These are phyloP conservation scores for Ladona fulva DNA, from an alignment of 1,140 invertebrate genomes.

Conservation along the genomic window DNA sequence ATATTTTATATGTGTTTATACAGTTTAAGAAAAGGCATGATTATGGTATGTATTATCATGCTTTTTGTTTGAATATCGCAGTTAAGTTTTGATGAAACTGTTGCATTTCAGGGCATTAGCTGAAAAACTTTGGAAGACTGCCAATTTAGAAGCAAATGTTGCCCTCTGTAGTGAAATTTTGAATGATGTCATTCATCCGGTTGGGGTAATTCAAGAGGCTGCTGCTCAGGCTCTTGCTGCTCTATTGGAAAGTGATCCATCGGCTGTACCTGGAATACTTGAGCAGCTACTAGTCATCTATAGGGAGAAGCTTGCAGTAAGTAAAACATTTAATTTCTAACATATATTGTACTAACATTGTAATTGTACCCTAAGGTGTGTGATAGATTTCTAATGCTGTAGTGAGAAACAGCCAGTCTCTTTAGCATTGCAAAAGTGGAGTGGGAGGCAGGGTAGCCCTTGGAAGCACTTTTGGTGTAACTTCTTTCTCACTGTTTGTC, in stretches of 20 bases:
- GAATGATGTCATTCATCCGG: constrained; percentile 65
- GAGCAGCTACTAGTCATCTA: constrained; percentile 64
- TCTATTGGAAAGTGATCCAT: constrained; percentile 47
- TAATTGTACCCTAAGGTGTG: too few species aligned
- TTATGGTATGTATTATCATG: too few species aligned
- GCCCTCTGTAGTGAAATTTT: constrained; percentile 54
- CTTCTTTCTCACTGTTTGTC: too few species aligned
- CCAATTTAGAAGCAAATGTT: constrained; percentile 45
- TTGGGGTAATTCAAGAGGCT: constrained; percentile 68
- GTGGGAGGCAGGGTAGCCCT: too few species aligned
- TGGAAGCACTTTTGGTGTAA: too few species aligned
- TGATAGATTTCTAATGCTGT: too few species aligned
- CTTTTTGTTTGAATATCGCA: neutral
- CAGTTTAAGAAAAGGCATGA: too few species aligned
- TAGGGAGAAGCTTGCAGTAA: constrained; percentile 58
- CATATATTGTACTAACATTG: too few species aligned
- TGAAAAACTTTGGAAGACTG: constrained; percentile 53
- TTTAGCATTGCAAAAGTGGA: too few species aligned
- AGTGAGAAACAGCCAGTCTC: too few species aligned
- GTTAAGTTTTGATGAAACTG: neutral
- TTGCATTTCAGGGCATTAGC: constrained; percentile 46
- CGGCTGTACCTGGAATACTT: constrained; percentile 47
- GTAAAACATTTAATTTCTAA: too few species aligned
- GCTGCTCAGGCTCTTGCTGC: constrained; percentile 64
- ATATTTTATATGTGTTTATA: too few species aligned